Conservation (phyloP, 1,140 invertebrate genomes). For the Trachymyrmex cornetzi region DNA sequence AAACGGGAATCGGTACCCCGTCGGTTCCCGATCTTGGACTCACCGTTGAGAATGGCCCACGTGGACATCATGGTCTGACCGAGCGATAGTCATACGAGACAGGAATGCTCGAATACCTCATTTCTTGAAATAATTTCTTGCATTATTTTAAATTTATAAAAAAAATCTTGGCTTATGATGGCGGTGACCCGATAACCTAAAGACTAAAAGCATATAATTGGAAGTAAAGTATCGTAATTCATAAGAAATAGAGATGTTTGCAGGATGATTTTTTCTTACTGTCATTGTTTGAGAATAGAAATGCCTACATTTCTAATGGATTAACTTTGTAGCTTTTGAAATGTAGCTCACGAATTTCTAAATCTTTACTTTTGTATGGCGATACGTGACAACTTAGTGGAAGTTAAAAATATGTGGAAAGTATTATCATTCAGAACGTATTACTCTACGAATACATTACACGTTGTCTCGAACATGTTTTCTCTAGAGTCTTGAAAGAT, state of each 20-base stretch:
- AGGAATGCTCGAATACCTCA: not conserved
- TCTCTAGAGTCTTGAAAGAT: slow-evolving; percentile 11
- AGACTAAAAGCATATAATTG: not conserved
- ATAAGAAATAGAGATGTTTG: not conserved
- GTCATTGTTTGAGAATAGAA: not conserved
- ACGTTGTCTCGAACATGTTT: slow-evolving; percentile 7
- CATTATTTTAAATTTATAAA: not conserved
- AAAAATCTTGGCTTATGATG: not conserved
- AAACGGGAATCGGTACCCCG: slow-evolving; percentile 63
- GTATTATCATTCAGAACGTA: slow-evolving; percentile 13
- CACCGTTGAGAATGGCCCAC: slow-evolving; percentile 23
- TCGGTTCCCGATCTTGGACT: not conserved
- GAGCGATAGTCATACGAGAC: not conserved
- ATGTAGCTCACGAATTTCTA: slow-evolving; percentile 25
- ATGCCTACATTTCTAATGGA: not conserved
- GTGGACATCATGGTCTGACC: slow-evolving; percentile 17
- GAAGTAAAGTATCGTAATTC: not conserved
- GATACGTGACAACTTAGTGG: not conserved
- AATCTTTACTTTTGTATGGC: not conserved
- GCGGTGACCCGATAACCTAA: not conserved
- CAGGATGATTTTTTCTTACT: not conserved
- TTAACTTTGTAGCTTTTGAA: slow-evolving; percentile 24
- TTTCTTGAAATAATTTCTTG: not conserved
- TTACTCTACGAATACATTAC: slow-evolving; percentile 5
- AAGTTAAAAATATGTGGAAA: slow-evolving; percentile 30